A percentile compares a stretch with the other conserved stretches of the same genome.
phyloP scores from a whole-genome alignment of 2,113 vertebrate species.

The human region DNA sequence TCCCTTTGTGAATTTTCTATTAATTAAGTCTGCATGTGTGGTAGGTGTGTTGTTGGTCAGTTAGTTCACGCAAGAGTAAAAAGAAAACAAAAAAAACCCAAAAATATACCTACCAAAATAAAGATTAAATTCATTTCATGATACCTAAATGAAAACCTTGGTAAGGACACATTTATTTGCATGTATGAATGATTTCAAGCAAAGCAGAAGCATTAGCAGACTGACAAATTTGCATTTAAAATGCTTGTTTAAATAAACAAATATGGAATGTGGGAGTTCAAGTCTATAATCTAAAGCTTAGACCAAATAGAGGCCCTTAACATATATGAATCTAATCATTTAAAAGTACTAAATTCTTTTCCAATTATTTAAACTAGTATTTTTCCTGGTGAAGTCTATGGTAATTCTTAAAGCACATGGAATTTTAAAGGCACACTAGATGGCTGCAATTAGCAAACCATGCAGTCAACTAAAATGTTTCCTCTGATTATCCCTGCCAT shows the following conservation, averaged over 20 bases:
- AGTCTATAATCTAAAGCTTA: not conserved
- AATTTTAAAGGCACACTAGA: not conserved
- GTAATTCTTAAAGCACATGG: not conserved
- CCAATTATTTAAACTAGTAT: not conserved
- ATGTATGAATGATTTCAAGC: constrained; percentile 49
- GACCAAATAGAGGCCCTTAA: not conserved
- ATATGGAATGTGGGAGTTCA: constrained; percentile 35
- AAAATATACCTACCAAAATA: not conserved
- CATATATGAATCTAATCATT: not conserved
- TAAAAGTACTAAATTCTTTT: not conserved
- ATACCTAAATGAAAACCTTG: constrained; percentile 5
- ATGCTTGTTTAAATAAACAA: constrained; percentile 59
- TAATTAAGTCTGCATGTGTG: not conserved
- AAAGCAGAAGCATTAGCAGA: constrained; percentile 33
- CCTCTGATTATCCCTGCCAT: not conserved
- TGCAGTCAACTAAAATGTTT: not conserved
- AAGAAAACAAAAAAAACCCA: not conserved
- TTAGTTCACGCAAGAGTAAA: not conserved
- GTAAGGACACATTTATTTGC: constrained; percentile 37
- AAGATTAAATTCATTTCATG: constrained; percentile 6
- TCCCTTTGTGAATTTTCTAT: not conserved
- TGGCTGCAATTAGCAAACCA: not conserved
- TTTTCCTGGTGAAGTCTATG: not conserved
- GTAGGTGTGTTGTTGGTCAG: not conserved
- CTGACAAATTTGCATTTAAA: constrained; percentile 53